Conservation (phyloP, 2,113 vertebrate species). For the Raphicerus campestris region DNA sequence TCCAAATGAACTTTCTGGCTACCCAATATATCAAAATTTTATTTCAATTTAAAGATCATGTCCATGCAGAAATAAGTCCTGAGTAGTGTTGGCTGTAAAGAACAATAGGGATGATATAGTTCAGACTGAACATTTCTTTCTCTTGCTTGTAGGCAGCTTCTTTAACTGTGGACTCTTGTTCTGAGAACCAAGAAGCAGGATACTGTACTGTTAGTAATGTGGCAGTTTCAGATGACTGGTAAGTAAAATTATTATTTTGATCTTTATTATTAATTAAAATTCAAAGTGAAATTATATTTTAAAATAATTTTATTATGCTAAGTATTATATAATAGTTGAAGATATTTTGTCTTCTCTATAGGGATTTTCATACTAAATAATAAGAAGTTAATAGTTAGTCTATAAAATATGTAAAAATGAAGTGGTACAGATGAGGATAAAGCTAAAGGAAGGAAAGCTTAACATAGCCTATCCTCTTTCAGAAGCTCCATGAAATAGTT, state of each 20-base stretch:
- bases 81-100: not conserved
- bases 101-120: accelerated
- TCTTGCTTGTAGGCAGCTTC: conserved; percentile 88
- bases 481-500: not conserved
- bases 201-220: conserved; percentile 95
- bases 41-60: not conserved
- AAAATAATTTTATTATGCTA: not conserved
- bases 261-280: not conserved
- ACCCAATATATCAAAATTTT: not conserved
- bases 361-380: not conserved
- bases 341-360: not conserved
- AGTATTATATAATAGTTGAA: not conserved
- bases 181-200: conserved; percentile 92
- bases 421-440: not conserved
- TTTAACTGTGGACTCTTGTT: conserved; percentile 94
- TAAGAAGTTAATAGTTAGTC: not conserved
- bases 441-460: not conserved
- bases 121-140: not conserved
- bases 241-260: not conserved
- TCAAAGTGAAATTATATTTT: not conserved
- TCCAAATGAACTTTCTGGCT: not conserved
- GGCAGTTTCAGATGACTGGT: conserved; percentile 95
- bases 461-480: not conserved
- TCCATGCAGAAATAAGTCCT: not conserved
- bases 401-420: not conserved